phyloP scores from a whole-genome alignment of 2,113 vertebrate genomes.

The Todiramphus saurophagus region DNA sequence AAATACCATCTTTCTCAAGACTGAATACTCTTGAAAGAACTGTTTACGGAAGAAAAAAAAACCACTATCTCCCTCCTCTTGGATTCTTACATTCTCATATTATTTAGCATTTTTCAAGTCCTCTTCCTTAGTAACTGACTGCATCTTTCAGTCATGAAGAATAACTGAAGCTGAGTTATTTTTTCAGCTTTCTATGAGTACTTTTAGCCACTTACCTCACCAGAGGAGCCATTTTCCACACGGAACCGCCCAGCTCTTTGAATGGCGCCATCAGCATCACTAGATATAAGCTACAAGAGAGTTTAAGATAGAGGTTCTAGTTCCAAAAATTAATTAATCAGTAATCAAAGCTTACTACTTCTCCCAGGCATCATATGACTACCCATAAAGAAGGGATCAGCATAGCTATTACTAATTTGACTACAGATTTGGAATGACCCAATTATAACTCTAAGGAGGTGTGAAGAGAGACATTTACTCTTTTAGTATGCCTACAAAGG shows the following conservation, averaged over 20 bases:
- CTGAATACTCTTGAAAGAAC: not conserved
- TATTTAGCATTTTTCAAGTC: not conserved
- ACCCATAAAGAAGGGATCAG: not conserved
- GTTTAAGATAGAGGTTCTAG: not conserved
- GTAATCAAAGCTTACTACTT: not conserved
- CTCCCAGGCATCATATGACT: not conserved
- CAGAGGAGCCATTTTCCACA: conserved; percentile 94
- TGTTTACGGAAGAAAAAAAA: too few species aligned
- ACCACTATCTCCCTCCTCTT: not conserved
- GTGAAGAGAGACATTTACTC: not conserved
- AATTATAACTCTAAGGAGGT: not conserved
- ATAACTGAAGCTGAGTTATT: not conserved
- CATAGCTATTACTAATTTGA: not conserved
- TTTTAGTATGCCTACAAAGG: not conserved
- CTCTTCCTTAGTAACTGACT: not conserved
- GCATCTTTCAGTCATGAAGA: not conserved
- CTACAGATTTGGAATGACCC: not conserved
- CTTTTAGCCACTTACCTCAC: conserved; percentile 81
- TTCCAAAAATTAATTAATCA: not conserved
- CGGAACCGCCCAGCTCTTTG: conserved; percentile 96
- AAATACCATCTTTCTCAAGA: not conserved
- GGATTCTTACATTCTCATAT: not conserved
- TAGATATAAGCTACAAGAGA: conserved; percentile 90
- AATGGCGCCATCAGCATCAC: conserved; percentile 97
- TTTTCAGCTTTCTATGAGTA: not conserved